phyloP scores from a whole-genome alignment of 2,888 invertebrate species.

The Julus scanicus region DNA sequence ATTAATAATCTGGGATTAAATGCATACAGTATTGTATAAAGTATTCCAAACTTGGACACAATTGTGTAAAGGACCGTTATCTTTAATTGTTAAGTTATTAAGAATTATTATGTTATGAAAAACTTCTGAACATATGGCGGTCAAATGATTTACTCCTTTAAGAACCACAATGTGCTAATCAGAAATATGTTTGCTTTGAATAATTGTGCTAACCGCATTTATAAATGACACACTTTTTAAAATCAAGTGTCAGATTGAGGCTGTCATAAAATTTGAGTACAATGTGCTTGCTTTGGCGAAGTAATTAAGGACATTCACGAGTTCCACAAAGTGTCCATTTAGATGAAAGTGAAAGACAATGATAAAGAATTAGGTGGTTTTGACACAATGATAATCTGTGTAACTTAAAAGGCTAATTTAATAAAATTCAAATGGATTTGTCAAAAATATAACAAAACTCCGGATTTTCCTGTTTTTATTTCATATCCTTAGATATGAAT shows the following conservation, averaged over 20 bases:
- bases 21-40: too few species aligned
- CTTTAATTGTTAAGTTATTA: too few species aligned
- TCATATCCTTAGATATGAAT: too few species aligned
- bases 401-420: too few species aligned
- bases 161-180: background rate
- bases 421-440: too few species aligned
- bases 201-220: conserved; percentile 5
- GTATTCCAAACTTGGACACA: too few species aligned
- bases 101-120: background rate
- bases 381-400: background rate
- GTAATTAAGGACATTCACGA: conserved; percentile 21
- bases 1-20: too few species aligned
- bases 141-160: background rate
- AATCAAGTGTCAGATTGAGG: background rate
- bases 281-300: background rate
- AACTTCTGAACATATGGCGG: background rate
- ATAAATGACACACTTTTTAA: conserved; percentile 3
- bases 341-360: background rate
- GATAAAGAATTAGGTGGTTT: background rate
- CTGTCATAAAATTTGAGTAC: conserved; percentile 33
- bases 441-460: too few species aligned
- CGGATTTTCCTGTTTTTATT: too few species aligned
- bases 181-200: background rate
- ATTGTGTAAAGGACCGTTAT: too few species aligned
- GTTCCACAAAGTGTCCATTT: background rate